Base-by-base conservation (phyloP, 2,797 vertebrate species). In the Halcyon badia region DNA sequence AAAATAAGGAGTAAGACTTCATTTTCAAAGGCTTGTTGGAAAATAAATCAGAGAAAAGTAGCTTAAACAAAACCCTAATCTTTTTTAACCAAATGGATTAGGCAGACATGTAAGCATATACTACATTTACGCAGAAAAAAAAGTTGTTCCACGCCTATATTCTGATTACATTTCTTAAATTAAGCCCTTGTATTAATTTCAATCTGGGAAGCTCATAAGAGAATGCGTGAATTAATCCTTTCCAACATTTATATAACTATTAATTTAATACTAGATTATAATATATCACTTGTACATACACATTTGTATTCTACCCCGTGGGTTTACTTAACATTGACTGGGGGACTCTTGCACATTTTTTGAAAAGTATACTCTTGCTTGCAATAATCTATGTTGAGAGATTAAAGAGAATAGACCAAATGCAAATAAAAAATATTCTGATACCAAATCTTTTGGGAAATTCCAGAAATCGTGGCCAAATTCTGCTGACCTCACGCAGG, bases 181-280 rank as follows among this genome's bases (percentile, higher is more conserved):
- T 89, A 97, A 94, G 52, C 18, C 70, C 85, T 90, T 87, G 56
- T 66, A 92, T 60, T 84, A 46, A 96, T 91, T 86, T 41, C 85
- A 97, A 61, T 51, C 76, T 82, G 39, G 85, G 81, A 48, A 94
- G 89, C 93, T 96, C 84, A 56, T 84, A 96, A 37, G 78, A 96
- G 39, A 93, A 97, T 84, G 73, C 66, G 12, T 39, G 80, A 78
- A 88, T 95, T 96, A 97, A 96, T 85, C 90, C 22, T 10, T 61
- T 83, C 42, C 93, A 96, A 83, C 41, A 95, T 86, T 87, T 62
- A 11, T 58, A 65, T n/a, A 91, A 64, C 39, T 85, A 87, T 56
- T 60, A 90, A 86, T 11, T 69, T 61, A 87, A 85, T 77, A 87
- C 61, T 37, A 78, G 46, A 81, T 94, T 65, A 72, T 58, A 87